A percentile compares a stretch with the other conserved stretches of the same genome.
Evolutionary conservation across 2,888 invertebrate genomes (phyloP).

Genomic region (Drosophila melanosoma): DNA sequence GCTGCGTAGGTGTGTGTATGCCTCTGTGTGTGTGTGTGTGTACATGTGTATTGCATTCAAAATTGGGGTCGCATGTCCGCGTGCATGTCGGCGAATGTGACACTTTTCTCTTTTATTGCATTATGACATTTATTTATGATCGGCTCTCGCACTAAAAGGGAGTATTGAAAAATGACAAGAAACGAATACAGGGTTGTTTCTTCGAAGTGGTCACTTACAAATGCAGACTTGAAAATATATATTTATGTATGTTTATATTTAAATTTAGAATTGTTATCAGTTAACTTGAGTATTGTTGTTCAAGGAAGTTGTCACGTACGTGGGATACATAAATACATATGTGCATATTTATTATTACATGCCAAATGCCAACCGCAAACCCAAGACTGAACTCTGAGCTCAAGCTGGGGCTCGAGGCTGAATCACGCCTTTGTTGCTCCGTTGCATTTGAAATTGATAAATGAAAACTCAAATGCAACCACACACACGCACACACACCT

Average conservation of each 20-base stretch:
- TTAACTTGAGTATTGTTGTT: slow-evolving; percentile 24
- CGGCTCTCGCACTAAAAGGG: slow-evolving; percentile 41
- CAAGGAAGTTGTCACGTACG: slow-evolving; percentile 40
- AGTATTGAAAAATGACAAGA: slow-evolving; percentile 24
- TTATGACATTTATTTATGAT: slow-evolving; percentile 77
- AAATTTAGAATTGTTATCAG: slow-evolving; percentile 17
- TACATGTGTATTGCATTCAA: slow-evolving; percentile 18
- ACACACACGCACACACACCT: slow-evolving; percentile 15
- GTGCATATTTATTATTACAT: slow-evolving; percentile 2
- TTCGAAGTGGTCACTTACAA: slow-evolving; percentile 31
- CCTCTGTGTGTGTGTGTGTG: slow-evolving; percentile 3
- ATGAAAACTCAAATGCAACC: slow-evolving; percentile 41
- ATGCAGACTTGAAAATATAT: not conserved
- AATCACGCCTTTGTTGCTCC: slow-evolving; percentile 63
- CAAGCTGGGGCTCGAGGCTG: slow-evolving; percentile 36
- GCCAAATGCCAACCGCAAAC: slow-evolving; percentile 38
- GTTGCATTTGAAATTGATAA: slow-evolving; percentile 61
- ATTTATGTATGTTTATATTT: not conserved
- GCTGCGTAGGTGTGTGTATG: slow-evolving; percentile 9
- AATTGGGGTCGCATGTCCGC: slow-evolving; percentile 57
- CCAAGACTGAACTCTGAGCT: slow-evolving; percentile 15
- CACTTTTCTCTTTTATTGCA: slow-evolving; percentile 75
- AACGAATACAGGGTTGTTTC: slow-evolving; percentile 39
- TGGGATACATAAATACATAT: slow-evolving; percentile 1
- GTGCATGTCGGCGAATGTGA: slow-evolving; percentile 48